Conservation (phyloP, 2,888 invertebrate genomes). For the Aromia moschata region DNA sequence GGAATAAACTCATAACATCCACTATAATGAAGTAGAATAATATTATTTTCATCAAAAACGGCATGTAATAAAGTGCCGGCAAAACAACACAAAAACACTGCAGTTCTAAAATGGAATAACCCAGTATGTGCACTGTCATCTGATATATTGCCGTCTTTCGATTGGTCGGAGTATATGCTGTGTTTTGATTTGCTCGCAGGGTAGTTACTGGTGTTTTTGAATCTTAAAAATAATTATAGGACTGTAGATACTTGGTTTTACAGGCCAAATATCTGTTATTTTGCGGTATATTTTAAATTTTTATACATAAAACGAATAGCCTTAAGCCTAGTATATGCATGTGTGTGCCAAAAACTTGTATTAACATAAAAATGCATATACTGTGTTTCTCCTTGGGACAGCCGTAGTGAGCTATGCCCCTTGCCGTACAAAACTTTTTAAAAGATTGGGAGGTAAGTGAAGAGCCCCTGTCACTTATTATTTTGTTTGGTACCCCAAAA, state of each 20-base stretch:
- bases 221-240: background rate
- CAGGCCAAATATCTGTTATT: background rate
- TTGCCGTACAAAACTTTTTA: constrained; percentile 27
- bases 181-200: background rate
- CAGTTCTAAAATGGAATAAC: background rate
- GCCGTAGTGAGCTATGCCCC: constrained; percentile 17
- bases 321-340: background rate
- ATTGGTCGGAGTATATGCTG: background rate
- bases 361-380: background rate
- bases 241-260: background rate
- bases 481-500: background rate
- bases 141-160: background rate
- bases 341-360: background rate
- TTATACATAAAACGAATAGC: background rate
- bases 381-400: background rate
- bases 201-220: background rate
- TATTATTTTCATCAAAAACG: background rate
- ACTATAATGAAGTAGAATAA: background rate
- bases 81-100: background rate
- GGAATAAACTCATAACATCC: background rate
- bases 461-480: constrained; percentile 1
- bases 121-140: background rate
- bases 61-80: background rate
- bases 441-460: constrained; percentile 18
- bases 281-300: background rate